A percentile compares a stretch with the other conserved stretches of the same genome.
Conservation (phyloP, 2,113 vertebrate species). For the Aptenodytes forsteri region DNA sequence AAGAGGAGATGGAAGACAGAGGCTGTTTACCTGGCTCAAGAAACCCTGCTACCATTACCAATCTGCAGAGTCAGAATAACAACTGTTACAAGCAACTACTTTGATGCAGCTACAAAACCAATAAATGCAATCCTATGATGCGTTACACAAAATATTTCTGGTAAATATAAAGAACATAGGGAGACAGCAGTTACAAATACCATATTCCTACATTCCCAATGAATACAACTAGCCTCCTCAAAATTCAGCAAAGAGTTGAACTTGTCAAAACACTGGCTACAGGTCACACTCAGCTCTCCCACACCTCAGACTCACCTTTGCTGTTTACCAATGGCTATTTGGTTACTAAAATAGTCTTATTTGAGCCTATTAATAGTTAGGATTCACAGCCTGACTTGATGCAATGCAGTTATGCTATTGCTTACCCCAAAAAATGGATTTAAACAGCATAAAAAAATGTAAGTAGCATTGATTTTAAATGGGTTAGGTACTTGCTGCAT, state of each 20-base stretch:
- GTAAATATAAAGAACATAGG: not conserved
- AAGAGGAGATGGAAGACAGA: not conserved
- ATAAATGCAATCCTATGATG: not conserved
- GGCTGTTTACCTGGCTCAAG: not conserved
- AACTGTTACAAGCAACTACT: not conserved
- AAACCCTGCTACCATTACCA: not conserved
- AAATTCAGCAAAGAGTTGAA: not conserved
- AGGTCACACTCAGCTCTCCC: not conserved
- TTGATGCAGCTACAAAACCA: not conserved
- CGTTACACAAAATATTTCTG: not conserved
- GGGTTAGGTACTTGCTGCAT: not conserved
- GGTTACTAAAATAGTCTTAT: not conserved
- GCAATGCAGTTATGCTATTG: not conserved
- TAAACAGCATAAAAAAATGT: not conserved
- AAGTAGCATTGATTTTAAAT: not conserved
- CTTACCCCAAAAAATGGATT: not conserved
- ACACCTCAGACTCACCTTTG: not conserved
- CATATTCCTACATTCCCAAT: not conserved
- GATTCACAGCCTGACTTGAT: not conserved
- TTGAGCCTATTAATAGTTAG: not conserved
- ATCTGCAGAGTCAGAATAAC: not conserved
- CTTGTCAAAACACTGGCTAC: not conserved
- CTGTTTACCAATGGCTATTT: not conserved
- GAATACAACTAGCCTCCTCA: not conserved
- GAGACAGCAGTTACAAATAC: not conserved